Evolutionary conservation across 2,797 vertebrate species (phyloP).

Genomic region (Lepilemur septentrionalis): DNA sequence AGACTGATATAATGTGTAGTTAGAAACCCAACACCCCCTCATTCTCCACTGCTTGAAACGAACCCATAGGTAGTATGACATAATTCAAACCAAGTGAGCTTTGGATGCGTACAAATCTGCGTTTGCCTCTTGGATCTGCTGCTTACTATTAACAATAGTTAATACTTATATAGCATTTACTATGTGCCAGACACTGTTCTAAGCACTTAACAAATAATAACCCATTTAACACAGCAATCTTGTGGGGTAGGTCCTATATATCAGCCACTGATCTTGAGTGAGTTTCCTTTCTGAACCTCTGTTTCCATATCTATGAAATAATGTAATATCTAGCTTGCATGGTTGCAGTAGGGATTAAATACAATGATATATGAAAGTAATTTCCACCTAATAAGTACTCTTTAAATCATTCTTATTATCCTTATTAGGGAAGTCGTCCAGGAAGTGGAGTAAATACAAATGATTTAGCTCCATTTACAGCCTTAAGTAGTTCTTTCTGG

Average conservation of each 20-base stretch:
- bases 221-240: neutral
- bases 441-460: neutral
- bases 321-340: neutral
- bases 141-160: neutral
- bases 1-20: neutral
- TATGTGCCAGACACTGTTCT: neutral
- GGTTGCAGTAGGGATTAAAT: neutral
- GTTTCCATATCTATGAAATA: neutral
- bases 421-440: neutral
- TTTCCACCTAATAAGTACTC: neutral
- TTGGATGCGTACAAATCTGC: neutral
- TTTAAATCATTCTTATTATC: conserved; percentile 40
- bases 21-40: neutral
- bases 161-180: neutral
- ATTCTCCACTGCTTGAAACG: neutral
- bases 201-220: neutral
- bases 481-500: neutral
- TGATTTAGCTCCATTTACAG: neutral
- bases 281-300: conserved; percentile 6
- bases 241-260: neutral
- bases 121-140: neutral
- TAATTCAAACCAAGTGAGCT: neutral
- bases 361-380: neutral
- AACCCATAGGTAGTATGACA: neutral
- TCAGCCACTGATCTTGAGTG: neutral